A percentile compares a stretch with the other conserved stretches of the same genome.
Evolutionary conservation across 2,888 invertebrate genomes (phyloP).

Genomic region (Omphaloscelis lunosa): DNA sequence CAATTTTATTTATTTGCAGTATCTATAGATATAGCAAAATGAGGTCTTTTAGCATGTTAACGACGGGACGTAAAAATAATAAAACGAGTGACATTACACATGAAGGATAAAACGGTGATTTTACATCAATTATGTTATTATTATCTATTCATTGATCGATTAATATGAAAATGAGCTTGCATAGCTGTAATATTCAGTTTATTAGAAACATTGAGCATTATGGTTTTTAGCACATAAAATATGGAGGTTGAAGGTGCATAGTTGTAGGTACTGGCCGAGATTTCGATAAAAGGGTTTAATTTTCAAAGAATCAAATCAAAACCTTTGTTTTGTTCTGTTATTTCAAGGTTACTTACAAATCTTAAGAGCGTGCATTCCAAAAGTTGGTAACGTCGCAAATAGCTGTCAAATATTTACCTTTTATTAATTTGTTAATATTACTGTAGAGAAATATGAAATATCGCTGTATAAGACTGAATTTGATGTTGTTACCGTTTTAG

Average conservation of each 20-base stretch:
- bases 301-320: neutral
- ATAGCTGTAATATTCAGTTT: conserved; percentile 61
- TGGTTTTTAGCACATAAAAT: conserved; percentile 28
- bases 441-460: no score
- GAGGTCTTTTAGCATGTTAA: conserved; percentile 31
- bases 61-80: conserved; percentile 47
- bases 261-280: no score
- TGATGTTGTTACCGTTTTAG: no score
- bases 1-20: no score
- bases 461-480: no score
- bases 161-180: conserved; percentile 66
- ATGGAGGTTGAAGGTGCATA: neutral
- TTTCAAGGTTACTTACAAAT: neutral
- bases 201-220: conserved; percentile 57
- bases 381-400: no score
- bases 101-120: conserved; percentile 66
- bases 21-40: conserved; percentile 6
- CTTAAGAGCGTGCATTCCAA: no score
- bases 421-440: no score
- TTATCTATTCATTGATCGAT: conserved; percentile 58
- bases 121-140: conserved; percentile 62
- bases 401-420: no score
- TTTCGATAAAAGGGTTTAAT: neutral
- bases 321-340: neutral
- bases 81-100: conserved; percentile 58